These are phyloP conservation scores for Nixonia krombeini DNA, from an alignment of 1,140 invertebrate species.

Conservation along the genomic window DNA sequence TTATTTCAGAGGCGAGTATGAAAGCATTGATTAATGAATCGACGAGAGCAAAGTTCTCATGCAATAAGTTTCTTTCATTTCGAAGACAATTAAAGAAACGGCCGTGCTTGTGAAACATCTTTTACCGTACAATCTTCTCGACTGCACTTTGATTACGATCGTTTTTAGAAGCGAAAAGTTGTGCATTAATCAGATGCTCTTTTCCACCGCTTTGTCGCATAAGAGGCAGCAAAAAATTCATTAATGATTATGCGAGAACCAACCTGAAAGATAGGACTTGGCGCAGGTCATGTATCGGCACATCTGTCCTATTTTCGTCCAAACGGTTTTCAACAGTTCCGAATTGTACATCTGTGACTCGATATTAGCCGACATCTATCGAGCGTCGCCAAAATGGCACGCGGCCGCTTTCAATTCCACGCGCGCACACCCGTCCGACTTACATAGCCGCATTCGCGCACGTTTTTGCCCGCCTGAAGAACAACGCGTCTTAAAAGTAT, in stretches of 20 bases:
- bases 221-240: too few relatives aligned
- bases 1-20: too few relatives aligned
- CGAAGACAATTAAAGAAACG: too few relatives aligned
- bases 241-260: constrained; percentile 22
- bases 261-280: constrained; percentile 64
- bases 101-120: too few relatives aligned
- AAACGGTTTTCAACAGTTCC: constrained; percentile 58
- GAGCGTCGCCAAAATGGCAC: constrained; percentile 19
- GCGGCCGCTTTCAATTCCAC: constrained; percentile 27
- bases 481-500: constrained; percentile 18
- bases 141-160: too few relatives aligned
- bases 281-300: constrained; percentile 64
- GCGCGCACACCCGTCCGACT: constrained; percentile 6
- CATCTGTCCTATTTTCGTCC: constrained; percentile 64
- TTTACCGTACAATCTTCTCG: too few relatives aligned
- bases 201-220: too few relatives aligned
- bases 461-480: constrained; percentile 20
- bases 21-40: too few relatives aligned
- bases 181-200: too few relatives aligned
- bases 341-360: constrained; percentile 54
- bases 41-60: too few relatives aligned
- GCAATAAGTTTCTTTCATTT: too few relatives aligned
- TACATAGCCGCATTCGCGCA: constrained; percentile 22
- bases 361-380: constrained; percentile 9
- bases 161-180: too few relatives aligned